A percentile compares a stretch with the other conserved stretches of the same genome.
Evolutionary conservation across 2,113 vertebrate species (phyloP).

Genomic region (Chitala chitala): DNA sequence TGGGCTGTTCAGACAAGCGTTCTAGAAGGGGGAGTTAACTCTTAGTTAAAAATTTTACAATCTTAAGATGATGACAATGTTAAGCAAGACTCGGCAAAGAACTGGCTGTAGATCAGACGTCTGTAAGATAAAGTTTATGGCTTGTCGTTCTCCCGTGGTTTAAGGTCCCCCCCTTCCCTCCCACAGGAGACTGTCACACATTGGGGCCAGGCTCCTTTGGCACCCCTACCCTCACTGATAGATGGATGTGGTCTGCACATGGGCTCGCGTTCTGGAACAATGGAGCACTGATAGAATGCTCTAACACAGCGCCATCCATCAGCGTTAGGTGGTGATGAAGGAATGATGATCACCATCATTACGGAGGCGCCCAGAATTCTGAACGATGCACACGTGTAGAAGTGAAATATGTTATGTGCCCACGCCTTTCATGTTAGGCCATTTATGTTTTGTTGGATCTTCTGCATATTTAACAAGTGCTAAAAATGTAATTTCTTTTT

Average conservation of each 20-base stretch:
- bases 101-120: too few species aligned
- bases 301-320: not conserved
- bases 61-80: too few species aligned
- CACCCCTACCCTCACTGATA: not conserved
- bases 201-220: not conserved
- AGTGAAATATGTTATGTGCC: conserved; percentile 10
- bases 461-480: conserved; percentile 10
- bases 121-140: too few species aligned
- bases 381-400: not conserved
- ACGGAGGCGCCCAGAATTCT: not conserved
- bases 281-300: not conserved
- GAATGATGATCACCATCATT: not conserved
- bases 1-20: too few species aligned
- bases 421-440: not conserved
- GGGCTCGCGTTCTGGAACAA: not conserved
- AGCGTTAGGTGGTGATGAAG: conserved; percentile 3
- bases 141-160: too few species aligned
- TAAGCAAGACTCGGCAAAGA: too few species aligned
- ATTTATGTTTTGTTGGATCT: not conserved
- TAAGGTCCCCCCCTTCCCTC: not conserved
- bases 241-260: conserved; percentile 13
- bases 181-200: not conserved
- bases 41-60: too few species aligned
- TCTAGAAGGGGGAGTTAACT: too few species aligned
- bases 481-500: not conserved